Evolutionary conservation across 1,140 invertebrate genomes (phyloP).

Genomic region (Ephestia elutella): DNA sequence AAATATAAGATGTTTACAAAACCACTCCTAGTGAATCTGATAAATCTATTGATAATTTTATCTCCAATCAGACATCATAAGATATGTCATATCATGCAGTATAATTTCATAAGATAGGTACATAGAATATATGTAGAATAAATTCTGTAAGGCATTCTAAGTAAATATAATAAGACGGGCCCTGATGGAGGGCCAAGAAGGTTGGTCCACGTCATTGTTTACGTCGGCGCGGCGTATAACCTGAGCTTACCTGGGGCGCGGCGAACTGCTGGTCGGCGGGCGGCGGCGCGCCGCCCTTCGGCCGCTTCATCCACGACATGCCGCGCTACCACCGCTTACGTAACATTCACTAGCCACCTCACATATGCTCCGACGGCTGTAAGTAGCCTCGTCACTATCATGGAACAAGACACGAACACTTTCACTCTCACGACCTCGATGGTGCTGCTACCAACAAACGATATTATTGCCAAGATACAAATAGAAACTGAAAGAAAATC

Average conservation of each 20-base stretch:
- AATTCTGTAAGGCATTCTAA: neutral
- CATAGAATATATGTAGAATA: neutral
- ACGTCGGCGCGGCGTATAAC: constrained; percentile 47
- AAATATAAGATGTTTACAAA: neutral
- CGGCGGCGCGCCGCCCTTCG: constrained; percentile 43
- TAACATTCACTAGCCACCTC: constrained; percentile 57
- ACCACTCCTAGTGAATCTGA: constrained; percentile 1
- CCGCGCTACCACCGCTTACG: constrained; percentile 54
- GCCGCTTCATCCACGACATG: constrained; percentile 72
- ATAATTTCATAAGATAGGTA: neutral
- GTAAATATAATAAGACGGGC: neutral
- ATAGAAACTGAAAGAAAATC: neutral
- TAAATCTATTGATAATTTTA: neutral
- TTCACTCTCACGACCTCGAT: constrained; percentile 44
- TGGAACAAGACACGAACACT: constrained; percentile 51
- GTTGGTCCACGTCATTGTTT: constrained; percentile 64
- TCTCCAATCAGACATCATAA: neutral
- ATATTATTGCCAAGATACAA: neutral
- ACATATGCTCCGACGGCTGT: constrained; percentile 56
- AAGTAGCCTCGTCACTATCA: constrained; percentile 66
- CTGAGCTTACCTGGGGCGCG: constrained; percentile 50
- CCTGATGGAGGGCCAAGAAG: neutral
- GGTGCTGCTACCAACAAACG: neutral
- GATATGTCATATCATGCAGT: neutral
- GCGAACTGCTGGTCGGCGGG: constrained; percentile 42